phyloP scores from a whole-genome alignment of 2,797 vertebrate species.

The Spinibarbus caldwelli region DNA sequence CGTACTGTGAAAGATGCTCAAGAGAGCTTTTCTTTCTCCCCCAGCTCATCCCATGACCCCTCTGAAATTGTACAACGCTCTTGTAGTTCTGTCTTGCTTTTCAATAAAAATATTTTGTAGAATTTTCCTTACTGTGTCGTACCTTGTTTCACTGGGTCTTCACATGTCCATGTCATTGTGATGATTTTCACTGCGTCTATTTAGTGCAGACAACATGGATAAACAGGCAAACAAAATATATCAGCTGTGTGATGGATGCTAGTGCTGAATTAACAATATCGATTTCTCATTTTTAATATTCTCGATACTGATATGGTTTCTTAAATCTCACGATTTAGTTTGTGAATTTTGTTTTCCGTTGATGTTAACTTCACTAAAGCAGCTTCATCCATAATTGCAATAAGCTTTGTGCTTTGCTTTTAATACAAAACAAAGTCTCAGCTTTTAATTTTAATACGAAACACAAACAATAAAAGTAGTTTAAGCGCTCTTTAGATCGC shows the following conservation, averaged over 20 bases:
- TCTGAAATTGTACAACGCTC: constrained; percentile 85
- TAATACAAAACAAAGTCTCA: neutral
- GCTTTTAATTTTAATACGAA: neutral
- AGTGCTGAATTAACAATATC: too few species aligned
- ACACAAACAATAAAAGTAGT: neutral
- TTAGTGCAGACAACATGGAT: neutral
- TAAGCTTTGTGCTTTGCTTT: neutral
- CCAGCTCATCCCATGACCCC: constrained; percentile 71
- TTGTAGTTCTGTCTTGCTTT: constrained; percentile 89
- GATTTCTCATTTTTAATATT: neutral
- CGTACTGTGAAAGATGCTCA: constrained; percentile 88
- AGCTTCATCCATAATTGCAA: neutral
- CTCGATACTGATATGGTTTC: neutral
- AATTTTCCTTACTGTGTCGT: constrained; percentile 73
- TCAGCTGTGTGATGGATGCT: neutral
- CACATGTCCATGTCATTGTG: neutral
- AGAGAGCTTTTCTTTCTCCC: constrained; percentile 86
- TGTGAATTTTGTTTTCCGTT: neutral
- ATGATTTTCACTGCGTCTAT: neutral
- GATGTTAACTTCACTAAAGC: neutral
- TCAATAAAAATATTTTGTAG: constrained; percentile 95
- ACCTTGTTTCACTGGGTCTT: neutral
- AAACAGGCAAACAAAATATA: neutral
- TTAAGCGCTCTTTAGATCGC: too few species aligned
- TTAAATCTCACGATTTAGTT: neutral